These are phyloP conservation scores for Epiblema foenella DNA, from an alignment of 2,888 invertebrate species.

Conservation along the genomic window DNA sequence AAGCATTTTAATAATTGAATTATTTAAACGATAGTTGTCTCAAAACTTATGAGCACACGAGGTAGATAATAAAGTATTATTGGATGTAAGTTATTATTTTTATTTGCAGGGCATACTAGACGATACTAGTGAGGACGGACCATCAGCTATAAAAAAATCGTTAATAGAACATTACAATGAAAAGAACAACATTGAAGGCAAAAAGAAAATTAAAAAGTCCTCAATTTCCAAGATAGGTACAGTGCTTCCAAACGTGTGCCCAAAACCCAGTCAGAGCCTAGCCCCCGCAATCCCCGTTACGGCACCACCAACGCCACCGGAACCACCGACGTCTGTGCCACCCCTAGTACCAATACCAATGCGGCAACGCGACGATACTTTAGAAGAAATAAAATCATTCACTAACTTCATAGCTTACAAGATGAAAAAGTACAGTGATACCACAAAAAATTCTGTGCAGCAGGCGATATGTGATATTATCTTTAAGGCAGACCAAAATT, in stretches of 20 bases:
- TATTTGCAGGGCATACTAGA: constrained; percentile 18
- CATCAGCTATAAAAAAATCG: constrained; percentile 30
- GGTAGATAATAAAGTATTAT: too few relatives aligned
- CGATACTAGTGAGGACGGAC: constrained; percentile 19
- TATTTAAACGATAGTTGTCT: too few relatives aligned
- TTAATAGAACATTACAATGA: constrained; percentile 36
- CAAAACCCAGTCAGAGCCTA: constrained; percentile 4
- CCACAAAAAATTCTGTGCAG: constrained; percentile 59
- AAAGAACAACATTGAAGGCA: constrained; percentile 11
- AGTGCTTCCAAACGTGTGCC: constrained; percentile 29
- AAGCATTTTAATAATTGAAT: too few relatives aligned
- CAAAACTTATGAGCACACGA: too few relatives aligned
- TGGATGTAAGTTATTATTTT: background rate
- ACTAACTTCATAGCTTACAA: constrained; percentile 59
- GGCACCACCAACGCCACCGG: background rate
- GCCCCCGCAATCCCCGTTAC: background rate
- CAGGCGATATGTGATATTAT: constrained; percentile 63
- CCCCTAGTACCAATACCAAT: constrained; percentile 19
- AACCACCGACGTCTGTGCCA: constrained; percentile 27
- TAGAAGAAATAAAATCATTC: constrained; percentile 61
- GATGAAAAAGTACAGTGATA: constrained; percentile 61
- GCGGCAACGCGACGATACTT: constrained; percentile 47
- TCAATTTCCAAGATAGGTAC: constrained; percentile 19
- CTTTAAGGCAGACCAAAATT: constrained; percentile 61
- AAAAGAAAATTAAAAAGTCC: constrained; percentile 18